Evolutionary conservation across 2,113 vertebrate species (phyloP).

Genomic region (Crotalus viridis): DNA sequence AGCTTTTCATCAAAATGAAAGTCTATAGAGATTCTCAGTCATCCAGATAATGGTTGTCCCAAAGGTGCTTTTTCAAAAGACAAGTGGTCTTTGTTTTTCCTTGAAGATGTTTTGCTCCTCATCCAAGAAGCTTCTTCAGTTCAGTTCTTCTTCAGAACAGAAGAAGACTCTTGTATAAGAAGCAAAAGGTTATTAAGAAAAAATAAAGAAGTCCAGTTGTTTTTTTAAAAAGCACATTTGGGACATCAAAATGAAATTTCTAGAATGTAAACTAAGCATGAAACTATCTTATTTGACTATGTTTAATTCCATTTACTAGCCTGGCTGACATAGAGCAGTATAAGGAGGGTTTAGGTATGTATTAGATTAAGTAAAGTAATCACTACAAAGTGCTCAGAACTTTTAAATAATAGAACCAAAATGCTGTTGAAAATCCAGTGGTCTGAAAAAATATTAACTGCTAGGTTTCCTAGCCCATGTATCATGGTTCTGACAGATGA

Average conservation of each 20-base stretch:
- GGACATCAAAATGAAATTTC: neutral
- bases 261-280: neutral
- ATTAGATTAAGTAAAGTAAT: neutral
- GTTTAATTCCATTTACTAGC: neutral
- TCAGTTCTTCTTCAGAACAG: neutral
- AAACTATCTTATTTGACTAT: neutral
- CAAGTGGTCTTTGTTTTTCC: neutral
- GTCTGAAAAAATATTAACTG: neutral
- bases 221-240: neutral
- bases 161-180: neutral
- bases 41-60: neutral
- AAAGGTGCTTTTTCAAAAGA: neutral
- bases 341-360: neutral
- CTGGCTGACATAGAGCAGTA: neutral
- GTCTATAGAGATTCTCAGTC: neutral
- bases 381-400: neutral
- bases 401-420: neutral
- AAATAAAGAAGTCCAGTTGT: neutral
- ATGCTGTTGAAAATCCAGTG: neutral
- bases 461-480: neutral
- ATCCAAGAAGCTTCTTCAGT: neutral
- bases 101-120: neutral
- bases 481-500: too few relatives aligned
- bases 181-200: neutral
- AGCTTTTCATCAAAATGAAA: neutral